Evolutionary conservation across 1,140 invertebrate species (phyloP), one percentile per base, ranked within the genome.

Genomic region (Anoplolepis gracilipes): DNA sequence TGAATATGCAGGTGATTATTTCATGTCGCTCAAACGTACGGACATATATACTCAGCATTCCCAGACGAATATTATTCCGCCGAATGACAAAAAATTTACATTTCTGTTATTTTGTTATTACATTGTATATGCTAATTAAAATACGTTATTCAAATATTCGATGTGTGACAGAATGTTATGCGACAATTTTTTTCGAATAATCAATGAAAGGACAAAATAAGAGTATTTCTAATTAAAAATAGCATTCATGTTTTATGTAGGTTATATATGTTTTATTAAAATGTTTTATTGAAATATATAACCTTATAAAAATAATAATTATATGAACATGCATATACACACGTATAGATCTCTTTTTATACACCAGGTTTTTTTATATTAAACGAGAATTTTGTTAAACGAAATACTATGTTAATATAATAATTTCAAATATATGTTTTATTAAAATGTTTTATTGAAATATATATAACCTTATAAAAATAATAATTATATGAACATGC

Each of bases 81-180:
- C 33, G 65, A 4, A 81, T n/a, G 42, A 72, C 72, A 81, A 81
- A 81, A 81, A 81, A 72, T 81, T 59, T 39, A 81, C 53, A 67
- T 57, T 28, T 25, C 78, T 16, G 46, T 81, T 81, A 72, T 69
- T 59, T 59, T 53, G 53, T 57, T 72, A 81, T 81, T 30, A 57
- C 78, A 81, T 59, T 72, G 25, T 57, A 36, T 46, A 36, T 36
- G 53, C 36, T 59, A 72, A 25, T 72, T 61, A 62, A 49, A 55
- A 13, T 28, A 33, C 30, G 62, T 59, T 81, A 72, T 72, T 81
- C 33, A 59, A 81, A 59, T 53, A 72, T 81, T 19, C 59, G 67
- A 59, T 64, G 42, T 36, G 33, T 49, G 25, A 33, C 10, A 53
- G 36, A 69, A 39, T 28, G 30, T 81, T 57, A 42, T n/a, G 5